Percentiles rank a stretch among this genome's conserved stretches.
Conservation (phyloP, 2,113 vertebrate genomes). For the Asarcornis scutulata region DNA sequence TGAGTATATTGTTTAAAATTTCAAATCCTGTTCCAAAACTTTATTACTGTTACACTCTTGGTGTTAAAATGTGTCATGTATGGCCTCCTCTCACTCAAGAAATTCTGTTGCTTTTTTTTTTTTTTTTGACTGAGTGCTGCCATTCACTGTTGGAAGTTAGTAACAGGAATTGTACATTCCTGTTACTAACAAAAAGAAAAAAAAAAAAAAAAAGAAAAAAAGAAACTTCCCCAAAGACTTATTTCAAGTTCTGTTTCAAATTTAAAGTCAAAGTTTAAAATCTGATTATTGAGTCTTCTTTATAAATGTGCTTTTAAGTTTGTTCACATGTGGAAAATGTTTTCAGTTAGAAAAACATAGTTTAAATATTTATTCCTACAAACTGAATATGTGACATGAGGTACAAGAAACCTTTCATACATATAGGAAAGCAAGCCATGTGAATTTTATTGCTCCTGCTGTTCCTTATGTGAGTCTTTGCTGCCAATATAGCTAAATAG, state of each 20-base stretch:
- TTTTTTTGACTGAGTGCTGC: slow-evolving; percentile 69
- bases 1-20: neutral
- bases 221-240: slow-evolving; percentile 67
- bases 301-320: slow-evolving; percentile 42
- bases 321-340: slow-evolving; percentile 46
- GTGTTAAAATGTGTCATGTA: slow-evolving; percentile 55
- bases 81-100: slow-evolving; percentile 48
- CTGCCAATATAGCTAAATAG: slow-evolving; percentile 35
- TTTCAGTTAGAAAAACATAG: slow-evolving; percentile 55
- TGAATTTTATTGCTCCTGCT: slow-evolving; percentile 38
- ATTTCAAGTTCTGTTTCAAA: slow-evolving; percentile 72
- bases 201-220: neutral
- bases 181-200: neutral
- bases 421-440: slow-evolving; percentile 25
- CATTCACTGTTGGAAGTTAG: slow-evolving; percentile 68
- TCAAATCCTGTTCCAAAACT: slow-evolving; percentile 16
- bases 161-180: slow-evolving; percentile 66
- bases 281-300: slow-evolving; percentile 62
- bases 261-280: slow-evolving; percentile 74
- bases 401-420: slow-evolving; percentile 12
- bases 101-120: slow-evolving; percentile 50
- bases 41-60: neutral
- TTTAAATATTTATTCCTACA: slow-evolving; percentile 22
- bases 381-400: slow-evolving; percentile 49
- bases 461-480: neutral